Evolutionary conservation across 2,888 invertebrate species (phyloP), one percentile per base, ranked within the genome.

Genomic region (Craniophora ligustri): DNA sequence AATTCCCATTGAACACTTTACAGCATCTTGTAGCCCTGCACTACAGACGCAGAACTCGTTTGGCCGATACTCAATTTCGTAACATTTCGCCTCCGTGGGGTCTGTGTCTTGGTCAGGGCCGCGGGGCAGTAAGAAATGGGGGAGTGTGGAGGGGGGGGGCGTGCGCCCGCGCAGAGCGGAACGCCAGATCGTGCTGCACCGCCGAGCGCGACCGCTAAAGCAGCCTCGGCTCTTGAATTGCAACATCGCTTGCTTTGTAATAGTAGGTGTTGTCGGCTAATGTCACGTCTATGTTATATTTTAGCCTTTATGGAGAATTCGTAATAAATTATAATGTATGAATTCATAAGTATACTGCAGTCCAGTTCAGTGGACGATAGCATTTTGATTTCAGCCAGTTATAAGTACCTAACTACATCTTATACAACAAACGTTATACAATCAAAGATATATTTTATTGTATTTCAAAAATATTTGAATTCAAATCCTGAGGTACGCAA

Each of bases 121-220:
- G 81, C 79, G 71, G 72, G 78, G 65, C 73, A 73, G 69, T 56
- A 74, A 76, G 76, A 76, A 78, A 75, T 72, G 75, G 67, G 56
- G 64, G 75, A 56, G 63, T 35, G 54, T 58, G 75, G 67, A 77
- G 75, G 79, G 76, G 76, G 76, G 78, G 65, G 77, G 65, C 63
- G 70, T 81, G 81, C 81, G 85, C 82, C 84, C 77, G 87, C 89
- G 88, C 85, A 86, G 74, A 91, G 89, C 92, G 92, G 91, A 93
- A 92, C 92, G 91, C 82, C 85, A 92, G 92, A 92, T 92, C 92
- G 92, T 93, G 92, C 88, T 88, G 92, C 92, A 88, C 88, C 92
- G 92, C 84, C 88, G 81, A 93, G 92, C 92, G 88, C 92, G 89
- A 92, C 93, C 92, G 91, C 92, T 84, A 88, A 86, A 88, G 78